Evolutionary conservation across 2,888 invertebrate species (phyloP).

Genomic region (Hetaerina titia): DNA sequence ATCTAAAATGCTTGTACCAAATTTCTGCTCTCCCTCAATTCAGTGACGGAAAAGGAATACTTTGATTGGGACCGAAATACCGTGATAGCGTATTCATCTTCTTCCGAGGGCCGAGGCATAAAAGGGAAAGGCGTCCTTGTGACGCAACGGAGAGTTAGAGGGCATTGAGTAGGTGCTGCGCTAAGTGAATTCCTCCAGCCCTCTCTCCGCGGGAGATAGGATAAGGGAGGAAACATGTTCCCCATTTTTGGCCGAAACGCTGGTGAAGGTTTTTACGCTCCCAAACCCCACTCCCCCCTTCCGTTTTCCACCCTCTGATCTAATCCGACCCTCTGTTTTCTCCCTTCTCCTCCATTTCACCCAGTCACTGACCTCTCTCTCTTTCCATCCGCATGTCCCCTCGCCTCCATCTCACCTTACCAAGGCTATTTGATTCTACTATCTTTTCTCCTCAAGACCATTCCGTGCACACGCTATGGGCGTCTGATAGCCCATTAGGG

Average conservation of each 20-base stretch:
- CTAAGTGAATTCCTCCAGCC: too few species aligned
- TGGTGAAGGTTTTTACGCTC: neutral
- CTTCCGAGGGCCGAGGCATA: too few species aligned
- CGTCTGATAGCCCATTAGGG: neutral
- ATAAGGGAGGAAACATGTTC: neutral
- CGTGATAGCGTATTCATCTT: too few species aligned
- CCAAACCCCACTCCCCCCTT: neutral
- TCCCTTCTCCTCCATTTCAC: neutral
- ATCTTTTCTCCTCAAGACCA: neutral
- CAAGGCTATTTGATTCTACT: neutral
- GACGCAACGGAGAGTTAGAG: neutral
- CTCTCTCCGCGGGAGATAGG: neutral
- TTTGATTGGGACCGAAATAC: too few species aligned
- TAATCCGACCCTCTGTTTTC: neutral
- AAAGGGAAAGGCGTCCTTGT: neutral
- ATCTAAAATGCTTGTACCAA: too few species aligned
- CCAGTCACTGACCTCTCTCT: neutral
- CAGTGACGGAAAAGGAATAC: too few species aligned
- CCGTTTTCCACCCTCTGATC: neutral
- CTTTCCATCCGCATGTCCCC: neutral
- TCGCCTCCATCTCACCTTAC: neutral
- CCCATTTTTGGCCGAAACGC: neutral
- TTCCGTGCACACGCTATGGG: neutral
- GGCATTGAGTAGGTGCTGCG: neutral
- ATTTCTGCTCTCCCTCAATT: too few species aligned